Percentiles rank a stretch among this genome's conserved stretches.
phyloP scores from a whole-genome alignment of 2,113 vertebrate species.

The Oxyura jamaicensis region DNA sequence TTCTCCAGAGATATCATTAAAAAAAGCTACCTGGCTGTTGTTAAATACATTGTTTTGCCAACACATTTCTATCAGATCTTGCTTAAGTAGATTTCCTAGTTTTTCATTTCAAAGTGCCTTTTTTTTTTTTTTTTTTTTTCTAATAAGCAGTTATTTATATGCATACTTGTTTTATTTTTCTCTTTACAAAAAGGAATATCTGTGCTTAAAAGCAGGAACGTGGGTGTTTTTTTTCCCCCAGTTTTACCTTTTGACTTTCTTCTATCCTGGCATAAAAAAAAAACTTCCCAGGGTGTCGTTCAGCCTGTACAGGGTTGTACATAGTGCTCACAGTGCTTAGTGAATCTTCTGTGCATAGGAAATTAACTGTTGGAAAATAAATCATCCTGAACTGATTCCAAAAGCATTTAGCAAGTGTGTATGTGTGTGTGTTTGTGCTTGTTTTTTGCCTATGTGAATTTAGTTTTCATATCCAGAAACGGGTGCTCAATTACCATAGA shows the following conservation, averaged over 20 bases:
- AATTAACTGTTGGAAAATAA: slow-evolving; percentile 2
- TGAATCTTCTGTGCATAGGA: neutral
- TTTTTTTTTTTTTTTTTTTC: neutral
- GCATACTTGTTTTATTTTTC: neutral
- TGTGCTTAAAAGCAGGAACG: neutral
- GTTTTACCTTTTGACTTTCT: neutral
- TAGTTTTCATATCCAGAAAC: neutral
- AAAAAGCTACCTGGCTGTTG: neutral
- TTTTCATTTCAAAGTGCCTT: neutral
- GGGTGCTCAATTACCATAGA: slow-evolving; percentile 23
- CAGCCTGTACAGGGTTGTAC: neutral
- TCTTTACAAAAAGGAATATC: neutral
- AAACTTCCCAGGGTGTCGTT: slow-evolving; percentile 13
- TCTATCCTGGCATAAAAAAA: neutral
- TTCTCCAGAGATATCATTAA: neutral
- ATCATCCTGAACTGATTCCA: neutral
- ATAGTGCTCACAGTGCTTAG: neutral
- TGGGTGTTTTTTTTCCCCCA: accelerated
- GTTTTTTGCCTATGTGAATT: neutral
- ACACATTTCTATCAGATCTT: neutral
- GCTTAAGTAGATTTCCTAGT: neutral
- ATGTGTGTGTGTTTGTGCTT: neutral
- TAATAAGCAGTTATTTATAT: neutral
- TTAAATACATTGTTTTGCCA: neutral
- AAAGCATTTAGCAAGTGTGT: neutral